Base-by-base conservation (phyloP, 2,888 invertebrate genomes). In the Acleris sparsana region DNA sequence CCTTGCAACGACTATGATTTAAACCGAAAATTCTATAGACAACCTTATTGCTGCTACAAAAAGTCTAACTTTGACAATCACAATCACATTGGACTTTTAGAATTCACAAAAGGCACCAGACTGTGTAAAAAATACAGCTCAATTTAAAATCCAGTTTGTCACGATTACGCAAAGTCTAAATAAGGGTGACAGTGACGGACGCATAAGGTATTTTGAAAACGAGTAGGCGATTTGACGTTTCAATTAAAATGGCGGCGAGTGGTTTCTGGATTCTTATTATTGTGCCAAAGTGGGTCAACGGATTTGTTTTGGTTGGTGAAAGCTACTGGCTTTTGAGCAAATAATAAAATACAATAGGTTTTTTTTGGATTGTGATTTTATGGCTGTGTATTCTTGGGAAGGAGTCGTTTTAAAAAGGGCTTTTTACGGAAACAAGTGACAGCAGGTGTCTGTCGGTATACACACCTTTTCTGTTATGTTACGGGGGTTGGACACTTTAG, bases 211-310 rank as follows among this genome's bases (percentile, higher is more conserved):
- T 53, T 53, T 13, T 51, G 13, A 29, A 13, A 18, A 48, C 18
- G 39, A 53, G 17, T 18, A 33, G 33, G 53, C 53, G 64, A 58
- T 73, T 75, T 75, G 72, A 76, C 74, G 70, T 75, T 73, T 75
- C 74, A 75, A 79, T 76, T 73, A 73, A 67, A 64, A 57, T 69
- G 69, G 69, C 62, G 65, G 53, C 62, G 61, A 69, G 69, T 68
- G 66, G 11, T 64, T 68, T 69, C 62, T 56, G 62, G 66, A 67
- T 64, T 70, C 64, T 55, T 63, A 59, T 67, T 62, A 53, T 62
- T 62, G 51, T 61, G 39, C 22, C 39, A 67, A 71, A 65, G 59
- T 71, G 63, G 71, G 71, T 68, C 71, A 63, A 5, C 25, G 49
- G 2, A 53, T 60, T 67, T 63, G 67, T 60, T 59, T 59, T 62